These are phyloP conservation scores for mouse (Mus musculus) DNA, from an alignment of 2,113 vertebrate species.

Conservation along the genomic window DNA sequence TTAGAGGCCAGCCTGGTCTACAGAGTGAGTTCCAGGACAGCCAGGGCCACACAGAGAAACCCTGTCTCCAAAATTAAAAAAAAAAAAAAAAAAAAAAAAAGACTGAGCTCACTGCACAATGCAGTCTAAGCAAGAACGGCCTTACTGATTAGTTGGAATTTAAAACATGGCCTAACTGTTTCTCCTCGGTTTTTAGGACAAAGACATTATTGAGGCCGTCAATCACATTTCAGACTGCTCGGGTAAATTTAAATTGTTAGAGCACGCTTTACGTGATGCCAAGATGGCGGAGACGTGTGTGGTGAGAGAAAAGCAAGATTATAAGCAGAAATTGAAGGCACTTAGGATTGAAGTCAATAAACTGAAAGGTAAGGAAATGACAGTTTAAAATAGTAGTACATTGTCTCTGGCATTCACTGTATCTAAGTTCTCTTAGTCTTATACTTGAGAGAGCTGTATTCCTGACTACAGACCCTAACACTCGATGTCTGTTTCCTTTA, in stretches of 20 bases:
- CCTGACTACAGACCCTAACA: background rate
- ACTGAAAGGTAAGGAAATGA: constrained; percentile 88
- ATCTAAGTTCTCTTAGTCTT: background rate
- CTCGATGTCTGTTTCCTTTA: background rate
- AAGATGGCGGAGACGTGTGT: constrained; percentile 83
- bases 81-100: no score
- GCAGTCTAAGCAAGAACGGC: background rate
- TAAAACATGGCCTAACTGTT: background rate
- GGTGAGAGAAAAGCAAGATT: constrained; percentile 88
- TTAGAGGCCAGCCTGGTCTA: no score
- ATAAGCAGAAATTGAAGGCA: constrained; percentile 85
- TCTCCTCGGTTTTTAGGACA: constrained; percentile 86
- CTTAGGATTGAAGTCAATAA: constrained; percentile 83
- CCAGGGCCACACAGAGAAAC: no score
- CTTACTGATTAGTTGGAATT: background rate
- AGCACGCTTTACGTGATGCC: constrained; percentile 83
- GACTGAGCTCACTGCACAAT: fast-evolving
- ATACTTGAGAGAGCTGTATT: background rate
- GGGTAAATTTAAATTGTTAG: constrained; percentile 85
- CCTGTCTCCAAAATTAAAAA: no score
- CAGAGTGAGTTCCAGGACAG: no score
- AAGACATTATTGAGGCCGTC: constrained; percentile 90
- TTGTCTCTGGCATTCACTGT: background rate
- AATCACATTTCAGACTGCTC: constrained; percentile 88
- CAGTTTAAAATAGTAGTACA: background rate